phyloP scores from a whole-genome alignment of 2,113 vertebrate genomes.

The Theristicus caerulescens region DNA sequence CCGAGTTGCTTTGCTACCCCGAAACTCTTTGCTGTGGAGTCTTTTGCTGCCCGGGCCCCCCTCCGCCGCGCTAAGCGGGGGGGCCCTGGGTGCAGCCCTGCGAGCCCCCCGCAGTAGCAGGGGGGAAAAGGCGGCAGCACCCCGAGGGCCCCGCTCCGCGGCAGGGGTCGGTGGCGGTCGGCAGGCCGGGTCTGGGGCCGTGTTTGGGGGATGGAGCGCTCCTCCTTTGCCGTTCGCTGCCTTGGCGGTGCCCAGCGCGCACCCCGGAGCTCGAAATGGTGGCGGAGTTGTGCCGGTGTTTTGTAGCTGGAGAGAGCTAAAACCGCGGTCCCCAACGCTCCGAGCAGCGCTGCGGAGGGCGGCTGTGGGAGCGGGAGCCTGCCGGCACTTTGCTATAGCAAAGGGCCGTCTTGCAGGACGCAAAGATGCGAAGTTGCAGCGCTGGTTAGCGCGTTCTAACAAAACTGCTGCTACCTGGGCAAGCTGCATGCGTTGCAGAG shows the following conservation, averaged over 20 bases:
- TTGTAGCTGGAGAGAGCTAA: background rate
- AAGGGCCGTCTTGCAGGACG: background rate
- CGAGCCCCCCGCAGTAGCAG: background rate
- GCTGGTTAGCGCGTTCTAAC: background rate
- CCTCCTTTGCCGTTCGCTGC: background rate
- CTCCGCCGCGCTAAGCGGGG: background rate
- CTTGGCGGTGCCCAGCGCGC: background rate
- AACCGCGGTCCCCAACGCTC: fast-evolving
- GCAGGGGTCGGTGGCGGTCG: no score
- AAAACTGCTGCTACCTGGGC: background rate
- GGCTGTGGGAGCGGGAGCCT: background rate
- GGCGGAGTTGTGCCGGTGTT: background rate
- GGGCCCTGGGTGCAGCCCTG: background rate
- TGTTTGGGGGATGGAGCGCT: background rate
- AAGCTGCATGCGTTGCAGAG: fast-evolving
- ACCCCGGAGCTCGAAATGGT: background rate
- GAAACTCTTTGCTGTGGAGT: background rate
- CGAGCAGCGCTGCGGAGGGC: fast-evolving
- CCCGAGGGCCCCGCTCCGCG: background rate
- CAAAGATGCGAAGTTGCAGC: background rate
- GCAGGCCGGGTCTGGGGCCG: background rate
- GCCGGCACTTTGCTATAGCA: fast-evolving
- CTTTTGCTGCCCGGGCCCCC: background rate
- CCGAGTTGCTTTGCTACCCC: background rate
- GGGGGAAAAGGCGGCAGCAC: background rate